Evolutionary conservation across 2,113 vertebrate species (phyloP), one percentile per base, ranked within the genome.

Genomic region (Aplodontia rufa): DNA sequence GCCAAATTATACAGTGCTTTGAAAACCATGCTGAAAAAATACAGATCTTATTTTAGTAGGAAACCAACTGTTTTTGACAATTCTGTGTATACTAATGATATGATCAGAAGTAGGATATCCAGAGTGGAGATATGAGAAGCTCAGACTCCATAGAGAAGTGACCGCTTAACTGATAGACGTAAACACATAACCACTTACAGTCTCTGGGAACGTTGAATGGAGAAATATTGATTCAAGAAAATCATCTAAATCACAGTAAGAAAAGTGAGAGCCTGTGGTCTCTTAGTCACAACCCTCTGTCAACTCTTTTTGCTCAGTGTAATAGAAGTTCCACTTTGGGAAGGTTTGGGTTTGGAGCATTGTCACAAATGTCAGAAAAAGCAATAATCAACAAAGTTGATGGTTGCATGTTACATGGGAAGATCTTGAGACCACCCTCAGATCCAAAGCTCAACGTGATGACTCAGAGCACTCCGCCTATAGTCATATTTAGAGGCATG

Each of bases 141-240:
- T 85, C 51, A 60, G 10, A 16, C 37, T 75, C 16, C 32, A 40
- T 12, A 53, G 22, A 14, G 37, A 90, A 32, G 8, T 37, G 74
- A 37, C 32, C 24, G 78, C 47, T 62, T 62, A 69, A 68, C 68
- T 90, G 24, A 58, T 55, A 6, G 58, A 89, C 45, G 53, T 51
- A 40, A 9, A 47, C 2, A 11, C 9, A n/a, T 6, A 69, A 60
- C 0, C 49, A 55, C 16, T 47, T 81, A 26, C 42, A 13, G 3
- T 47, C 47, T 91, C 32, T 78, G 47, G 17, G 58, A 86, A 76
- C n/a, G 40, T 49, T 64, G 62, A 81, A 64, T 35, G 11, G 9
- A 30, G 7, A 87, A 95, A 74, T 66, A 64, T 28, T 75, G 79
- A 58, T 62, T 83, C 24, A 71, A 83, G 53, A 72, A 55, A 81